Conservation (phyloP, 2,888 invertebrate species). For the Hyppa rectilinea region DNA sequence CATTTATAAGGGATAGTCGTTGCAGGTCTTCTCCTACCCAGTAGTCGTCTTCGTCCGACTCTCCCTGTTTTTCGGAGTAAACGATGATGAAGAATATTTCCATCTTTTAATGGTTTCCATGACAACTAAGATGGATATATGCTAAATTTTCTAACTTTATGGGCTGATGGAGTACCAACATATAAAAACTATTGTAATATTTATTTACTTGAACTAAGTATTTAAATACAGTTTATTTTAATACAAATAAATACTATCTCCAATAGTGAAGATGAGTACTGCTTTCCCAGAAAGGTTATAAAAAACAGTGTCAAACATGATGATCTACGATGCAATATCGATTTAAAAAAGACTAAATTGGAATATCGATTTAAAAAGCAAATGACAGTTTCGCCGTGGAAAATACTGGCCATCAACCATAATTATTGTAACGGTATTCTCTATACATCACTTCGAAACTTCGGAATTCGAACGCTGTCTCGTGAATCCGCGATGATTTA, state of each 20-base stretch:
- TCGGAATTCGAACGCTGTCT: conserved; percentile 3
- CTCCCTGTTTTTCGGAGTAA: conserved; percentile 16
- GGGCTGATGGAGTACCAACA: background rate
- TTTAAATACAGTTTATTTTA: background rate
- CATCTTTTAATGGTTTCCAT: background rate
- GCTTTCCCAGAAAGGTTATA: background rate
- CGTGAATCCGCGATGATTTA: background rate
- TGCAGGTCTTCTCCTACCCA: conserved; percentile 76
- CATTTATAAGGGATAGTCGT: conserved; percentile 75
- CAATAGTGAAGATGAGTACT: no score
- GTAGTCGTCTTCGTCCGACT: conserved; percentile 72
- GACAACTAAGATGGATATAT: background rate
- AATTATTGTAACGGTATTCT: background rate
- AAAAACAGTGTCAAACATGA: background rate
- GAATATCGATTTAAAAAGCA: background rate
- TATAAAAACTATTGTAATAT: background rate
- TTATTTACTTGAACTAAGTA: background rate
- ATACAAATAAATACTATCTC: background rate
- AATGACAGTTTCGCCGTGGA: background rate
- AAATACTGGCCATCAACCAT: background rate
- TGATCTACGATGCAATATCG: no score
- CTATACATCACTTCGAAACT: background rate
- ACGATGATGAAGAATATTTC: background rate
- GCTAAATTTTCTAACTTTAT: background rate
- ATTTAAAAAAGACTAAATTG: background rate